Base-by-base conservation (phyloP, 2,888 invertebrate genomes). In the Mystacides longicornis region DNA sequence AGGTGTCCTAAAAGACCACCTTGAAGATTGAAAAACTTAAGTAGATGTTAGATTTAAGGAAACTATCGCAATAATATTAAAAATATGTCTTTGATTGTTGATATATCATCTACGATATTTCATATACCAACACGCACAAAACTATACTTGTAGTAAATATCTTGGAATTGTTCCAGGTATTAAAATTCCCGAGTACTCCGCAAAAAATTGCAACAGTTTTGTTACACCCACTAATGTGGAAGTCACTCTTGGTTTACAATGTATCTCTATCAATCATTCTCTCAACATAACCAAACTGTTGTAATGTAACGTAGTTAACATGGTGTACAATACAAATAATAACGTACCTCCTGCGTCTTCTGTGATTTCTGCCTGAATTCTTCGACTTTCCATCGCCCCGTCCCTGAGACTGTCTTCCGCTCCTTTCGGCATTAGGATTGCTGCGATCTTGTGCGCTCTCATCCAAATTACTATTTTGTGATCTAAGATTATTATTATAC, bases 281-380 rank as follows among this genome's bases (percentile, higher is more conserved):
- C 49, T 23, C 7, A 49, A 31, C 31, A 31, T 9, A 31, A 31
- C 31, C 31, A 31, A 31, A 31, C 11, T 31, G 31, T 9, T 9
- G 11, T 7, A 31, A 31, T 9, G 11, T 7, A 7, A 31, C 11
- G 7, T 9, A 31, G 31, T 9, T 9, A 31, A n/a, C n/a, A n/a
- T n/a, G n/a, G n/a, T n/a, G n/a, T n/a, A n/a, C n/a, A n/a, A 7
- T 9, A 31, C 31, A 9, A 9, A 31, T 19, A 3, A 20, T 20
- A 31, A n/a, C 43, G 43, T 43, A 54, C 54, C 54, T 54, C 19
- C 19, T 54, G 19, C 54, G 49, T 51, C 54, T 54, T 18, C 50
- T 43, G 18, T 27, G 33, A 46, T 46, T 46, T 20, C 46, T 46
- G 3, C 18, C 7, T 9, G 21, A 19, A 19, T 18, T 19, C 19